Percentiles rank a stretch among this genome's conserved stretches.
Evolutionary conservation across 53 echinoderm and acorn worm species (phyloP).

Genomic region (Hippasteria phrygiana): DNA sequence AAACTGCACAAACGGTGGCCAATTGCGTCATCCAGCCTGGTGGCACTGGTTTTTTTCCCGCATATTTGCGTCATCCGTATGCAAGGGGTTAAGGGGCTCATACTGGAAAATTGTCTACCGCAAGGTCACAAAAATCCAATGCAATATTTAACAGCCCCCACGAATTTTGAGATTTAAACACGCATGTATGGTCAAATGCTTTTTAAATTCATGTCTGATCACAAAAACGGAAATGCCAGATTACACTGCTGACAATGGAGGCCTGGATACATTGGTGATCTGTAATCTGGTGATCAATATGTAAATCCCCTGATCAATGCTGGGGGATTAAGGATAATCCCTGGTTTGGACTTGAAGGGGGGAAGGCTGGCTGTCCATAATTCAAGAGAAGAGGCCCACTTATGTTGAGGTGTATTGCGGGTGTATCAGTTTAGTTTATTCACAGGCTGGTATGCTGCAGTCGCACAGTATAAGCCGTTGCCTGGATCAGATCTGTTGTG

Average conservation of each 20-base stretch:
- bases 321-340: conserved; percentile 8
- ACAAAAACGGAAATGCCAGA: conserved; percentile 11
- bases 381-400: not conserved
- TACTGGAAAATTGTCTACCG: no score
- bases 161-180: not conserved
- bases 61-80: no score
- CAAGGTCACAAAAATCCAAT: not conserved
- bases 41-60: no score
- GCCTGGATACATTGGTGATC: not conserved
- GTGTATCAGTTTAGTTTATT: no score
- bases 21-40: no score
- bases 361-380: not conserved
- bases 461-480: no score
- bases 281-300: conserved; percentile 47
- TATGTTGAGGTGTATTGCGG: no score
- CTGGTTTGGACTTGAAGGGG: not conserved
- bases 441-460: no score
- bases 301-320: conserved; percentile 31
- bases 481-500: no score
- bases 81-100: no score
- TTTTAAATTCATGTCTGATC: conserved; percentile 34
- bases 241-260: not conserved
- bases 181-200: not conserved
- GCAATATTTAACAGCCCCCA: not conserved
- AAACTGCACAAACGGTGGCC: no score